These are phyloP conservation scores for Zelostemma sp. DNA, from an alignment of 1,140 invertebrate species.

Conservation along the genomic window DNA sequence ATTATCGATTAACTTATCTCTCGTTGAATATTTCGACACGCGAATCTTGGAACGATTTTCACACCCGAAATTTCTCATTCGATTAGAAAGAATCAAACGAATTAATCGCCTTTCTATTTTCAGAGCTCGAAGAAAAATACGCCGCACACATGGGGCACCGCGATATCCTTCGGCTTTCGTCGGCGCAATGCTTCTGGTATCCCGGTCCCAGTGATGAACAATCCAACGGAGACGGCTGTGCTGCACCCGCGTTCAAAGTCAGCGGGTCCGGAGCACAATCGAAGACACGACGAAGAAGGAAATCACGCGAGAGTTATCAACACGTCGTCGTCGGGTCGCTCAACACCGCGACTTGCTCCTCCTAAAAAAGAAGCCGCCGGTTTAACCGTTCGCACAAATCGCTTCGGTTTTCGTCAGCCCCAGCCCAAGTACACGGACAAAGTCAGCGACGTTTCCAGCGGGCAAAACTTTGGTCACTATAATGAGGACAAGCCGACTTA, in stretches of 20 bases:
- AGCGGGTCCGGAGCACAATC: constrained; percentile 61
- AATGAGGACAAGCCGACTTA: constrained; percentile 54
- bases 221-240: constrained; percentile 46
- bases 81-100: too few species aligned
- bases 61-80: too few species aligned
- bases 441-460: constrained; percentile 65
- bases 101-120: too few species aligned
- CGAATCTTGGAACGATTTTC: too few species aligned
- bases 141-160: constrained; percentile 73
- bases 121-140: constrained; percentile 72
- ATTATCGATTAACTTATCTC: too few species aligned
- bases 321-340: constrained; percentile 66
- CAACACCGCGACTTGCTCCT: constrained; percentile 69
- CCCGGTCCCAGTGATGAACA: constrained; percentile 58
- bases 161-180: constrained; percentile 79
- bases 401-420: constrained; percentile 70
- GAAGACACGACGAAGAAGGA: constrained; percentile 55
- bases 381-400: constrained; percentile 64
- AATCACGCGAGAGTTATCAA: too few species aligned
- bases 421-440: constrained; percentile 66
- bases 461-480: constrained; percentile 54
- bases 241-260: constrained; percentile 64
- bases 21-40: too few species aligned
- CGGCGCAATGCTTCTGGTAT: constrained; percentile 72
- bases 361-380: constrained; percentile 70